phyloP scores from a whole-genome alignment of 2,797 vertebrate genomes.

The Antennarius maculatus region DNA sequence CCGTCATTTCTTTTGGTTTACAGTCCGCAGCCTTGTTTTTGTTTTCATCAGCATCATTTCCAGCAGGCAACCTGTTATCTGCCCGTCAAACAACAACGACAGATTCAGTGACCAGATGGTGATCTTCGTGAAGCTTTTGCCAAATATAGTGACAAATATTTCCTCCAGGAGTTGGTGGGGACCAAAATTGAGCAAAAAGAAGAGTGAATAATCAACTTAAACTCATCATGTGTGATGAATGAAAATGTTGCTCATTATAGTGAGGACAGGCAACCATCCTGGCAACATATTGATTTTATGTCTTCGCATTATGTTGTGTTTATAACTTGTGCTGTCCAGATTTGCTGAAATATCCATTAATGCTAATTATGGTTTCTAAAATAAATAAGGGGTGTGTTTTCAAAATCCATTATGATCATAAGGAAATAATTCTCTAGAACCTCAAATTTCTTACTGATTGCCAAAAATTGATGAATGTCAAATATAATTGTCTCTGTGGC shows the following conservation, averaged over 20 bases:
- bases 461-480: slow-evolving; percentile 41
- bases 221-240: not conserved
- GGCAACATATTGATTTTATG: too few relatives aligned
- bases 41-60: not conserved
- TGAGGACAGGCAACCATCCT: not conserved
- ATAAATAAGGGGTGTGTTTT: not conserved
- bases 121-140: not conserved
- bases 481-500: slow-evolving; percentile 33
- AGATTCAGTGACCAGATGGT: not conserved
- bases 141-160: not conserved
- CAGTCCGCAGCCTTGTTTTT: not conserved
- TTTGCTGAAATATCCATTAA: not conserved
- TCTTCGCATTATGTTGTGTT: too few relatives aligned
- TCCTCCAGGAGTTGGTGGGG: not conserved
- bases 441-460: slow-evolving; percentile 34
- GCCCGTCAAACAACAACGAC: not conserved
- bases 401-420: not conserved
- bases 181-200: not conserved
- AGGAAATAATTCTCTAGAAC: not conserved
- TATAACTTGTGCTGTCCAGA: not conserved
- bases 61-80: not conserved
- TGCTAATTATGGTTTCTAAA: not conserved
- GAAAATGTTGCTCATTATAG: not conserved
- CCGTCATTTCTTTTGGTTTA: slow-evolving; percentile 5
- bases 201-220: not conserved